Conservation (phyloP, 2,888 invertebrate genomes). For the Eucriotettix oculatus region DNA sequence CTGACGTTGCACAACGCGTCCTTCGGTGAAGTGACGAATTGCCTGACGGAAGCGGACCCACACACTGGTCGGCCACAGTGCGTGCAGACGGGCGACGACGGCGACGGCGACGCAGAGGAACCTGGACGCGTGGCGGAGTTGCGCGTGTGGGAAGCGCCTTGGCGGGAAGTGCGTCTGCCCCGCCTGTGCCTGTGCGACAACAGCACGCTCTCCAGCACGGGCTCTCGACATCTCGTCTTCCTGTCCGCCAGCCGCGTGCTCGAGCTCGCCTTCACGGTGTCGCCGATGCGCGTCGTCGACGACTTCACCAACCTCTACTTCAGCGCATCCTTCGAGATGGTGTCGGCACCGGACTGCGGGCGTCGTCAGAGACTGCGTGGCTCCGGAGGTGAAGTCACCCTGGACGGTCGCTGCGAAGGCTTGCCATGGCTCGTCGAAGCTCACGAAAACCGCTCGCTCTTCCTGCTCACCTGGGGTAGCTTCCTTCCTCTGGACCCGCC, state of each 20-base stretch:
- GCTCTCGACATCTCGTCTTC: conserved; percentile 37
- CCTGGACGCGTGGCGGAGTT: conserved; percentile 34
- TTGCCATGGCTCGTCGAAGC: conserved; percentile 67
- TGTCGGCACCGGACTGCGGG: conserved; percentile 45
- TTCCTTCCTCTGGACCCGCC: conserved; percentile 45
- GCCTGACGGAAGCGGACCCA: conserved; percentile 52
- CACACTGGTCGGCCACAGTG: conserved; percentile 53
- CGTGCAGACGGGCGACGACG: conserved; percentile 21
- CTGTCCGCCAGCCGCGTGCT: conserved; percentile 48
- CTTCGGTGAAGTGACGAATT: conserved; percentile 44
- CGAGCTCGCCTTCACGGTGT: conserved; percentile 60
- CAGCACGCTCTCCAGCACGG: conserved; percentile 29
- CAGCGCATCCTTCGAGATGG: conserved; percentile 50
- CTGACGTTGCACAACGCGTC: conserved; percentile 53
- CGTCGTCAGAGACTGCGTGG: conserved; percentile 44
- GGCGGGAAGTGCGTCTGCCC: conserved; percentile 51
- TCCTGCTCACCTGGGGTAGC: conserved; percentile 68
- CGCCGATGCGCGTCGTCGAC: conserved; percentile 55
- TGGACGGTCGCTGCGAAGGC: conserved; percentile 50
- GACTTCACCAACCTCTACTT: conserved; percentile 70
- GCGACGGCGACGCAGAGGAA: conserved; percentile 2
- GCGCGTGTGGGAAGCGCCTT: conserved; percentile 49
- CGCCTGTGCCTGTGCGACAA: conserved; percentile 71
- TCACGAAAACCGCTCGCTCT: conserved; percentile 61
- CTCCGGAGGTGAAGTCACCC: conserved; percentile 18